phyloP scores from a whole-genome alignment of 2,888 invertebrate genomes.

The Drosophila recens region DNA sequence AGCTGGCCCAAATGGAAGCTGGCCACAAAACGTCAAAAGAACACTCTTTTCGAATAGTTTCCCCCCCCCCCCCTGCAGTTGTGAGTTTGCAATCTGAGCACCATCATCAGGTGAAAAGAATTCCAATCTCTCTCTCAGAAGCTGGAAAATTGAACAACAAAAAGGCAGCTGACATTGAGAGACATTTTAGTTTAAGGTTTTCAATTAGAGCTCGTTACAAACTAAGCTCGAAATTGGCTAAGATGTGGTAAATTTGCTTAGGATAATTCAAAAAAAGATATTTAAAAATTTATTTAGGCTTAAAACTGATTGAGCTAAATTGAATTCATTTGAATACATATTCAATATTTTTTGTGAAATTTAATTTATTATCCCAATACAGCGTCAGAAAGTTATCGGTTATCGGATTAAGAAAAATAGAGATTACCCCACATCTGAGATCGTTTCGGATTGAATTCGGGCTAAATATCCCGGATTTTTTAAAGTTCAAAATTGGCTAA shows the following conservation, averaged over 20 bases:
- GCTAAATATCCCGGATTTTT: no score
- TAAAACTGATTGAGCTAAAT: not conserved
- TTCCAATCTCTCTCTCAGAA: conserved; percentile 82
- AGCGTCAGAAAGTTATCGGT: no score
- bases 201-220: not conserved
- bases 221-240: not conserved
- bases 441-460: no score
- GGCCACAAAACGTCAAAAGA: conserved; percentile 35
- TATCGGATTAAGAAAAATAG: no score
- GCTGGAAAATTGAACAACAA: conserved; percentile 71
- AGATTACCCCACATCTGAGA: no score
- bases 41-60: conserved; percentile 12
- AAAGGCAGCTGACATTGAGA: not conserved
- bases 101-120: conserved; percentile 81
- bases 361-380: no score
- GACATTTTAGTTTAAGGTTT: not conserved
- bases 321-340: not conserved
- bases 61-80: not conserved
- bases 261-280: not conserved
- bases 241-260: not conserved
- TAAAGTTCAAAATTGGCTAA: no score
- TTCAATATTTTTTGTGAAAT: no score
- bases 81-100: conserved; percentile 25
- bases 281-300: not conserved
- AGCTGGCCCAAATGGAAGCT: conserved; percentile 18